These are phyloP conservation scores for Tubulanus polymorphus DNA, from an alignment of 2,888 invertebrate genomes.

Conservation along the genomic window DNA sequence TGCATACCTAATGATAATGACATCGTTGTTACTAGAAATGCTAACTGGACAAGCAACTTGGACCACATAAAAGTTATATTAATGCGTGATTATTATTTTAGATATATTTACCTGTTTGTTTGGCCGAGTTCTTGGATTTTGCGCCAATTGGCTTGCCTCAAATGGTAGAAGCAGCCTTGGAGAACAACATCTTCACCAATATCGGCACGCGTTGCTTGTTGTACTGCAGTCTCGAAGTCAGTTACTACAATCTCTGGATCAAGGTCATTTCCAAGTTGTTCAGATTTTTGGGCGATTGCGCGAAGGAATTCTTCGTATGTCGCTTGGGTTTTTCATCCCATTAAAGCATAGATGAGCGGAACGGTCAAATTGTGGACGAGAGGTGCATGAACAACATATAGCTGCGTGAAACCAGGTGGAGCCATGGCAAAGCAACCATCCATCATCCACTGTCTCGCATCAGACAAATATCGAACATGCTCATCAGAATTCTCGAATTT, in stretches of 20 bases:
- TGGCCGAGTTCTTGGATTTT: neutral
- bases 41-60: no score
- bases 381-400: constrained; percentile 1
- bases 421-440: constrained; percentile 5
- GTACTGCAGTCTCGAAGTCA: neutral
- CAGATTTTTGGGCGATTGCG: neutral
- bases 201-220: neutral
- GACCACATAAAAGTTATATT: no score
- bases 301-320: neutral
- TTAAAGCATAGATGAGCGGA: neutral
- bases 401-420: neutral
- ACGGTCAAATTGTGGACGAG: constrained; percentile 1
- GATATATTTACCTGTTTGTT: neutral
- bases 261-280: neutral
- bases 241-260: neutral
- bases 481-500: neutral
- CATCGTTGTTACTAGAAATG: no score
- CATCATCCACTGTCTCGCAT: neutral
- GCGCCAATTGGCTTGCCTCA: neutral
- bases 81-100: neutral
- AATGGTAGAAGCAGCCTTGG: neutral
- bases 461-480: neutral
- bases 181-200: neutral
- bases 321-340: neutral
- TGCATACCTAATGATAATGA: no score